Evolutionary conservation across 1,140 invertebrate species (phyloP), one percentile per base, ranked within the genome.

Genomic region (Eubasilissa regina): DNA sequence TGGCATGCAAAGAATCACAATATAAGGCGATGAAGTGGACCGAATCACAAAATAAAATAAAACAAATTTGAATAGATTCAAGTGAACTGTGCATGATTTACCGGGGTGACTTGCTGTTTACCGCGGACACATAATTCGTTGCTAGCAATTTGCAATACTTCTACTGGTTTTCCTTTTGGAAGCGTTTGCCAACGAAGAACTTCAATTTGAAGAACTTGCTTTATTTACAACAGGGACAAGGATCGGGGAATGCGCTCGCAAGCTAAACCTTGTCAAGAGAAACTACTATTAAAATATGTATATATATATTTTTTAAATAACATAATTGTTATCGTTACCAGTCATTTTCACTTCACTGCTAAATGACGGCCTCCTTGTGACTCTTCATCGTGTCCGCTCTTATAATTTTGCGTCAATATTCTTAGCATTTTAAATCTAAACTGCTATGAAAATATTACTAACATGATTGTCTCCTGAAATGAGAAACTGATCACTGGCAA

Each of bases 81-180:
- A 8, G 55, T 58, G 53, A 15, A 58, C 25, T 35, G 55, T 8
- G 44, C 43, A n/a, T 66, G 62, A 66, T 66, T 66, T 66, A 66
- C 43, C 15, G 13, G 12, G n/a, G 62, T 66, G 62, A 66, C 62
- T 66, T 15, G 19, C 35, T 43, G 44, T 66, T 66, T 66, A 17
- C 62, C 13, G 35, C 19, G 53, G n/a, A 15, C n/a, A 9, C 15
- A 7, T 56, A 12, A 17, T 35, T 35, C 25, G 25, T 35, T 6
- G 25, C 25, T 35, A 1, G 25, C 25, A 35, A 35, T 35, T 35
- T 35, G 25, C 25, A 35, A 56, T 12, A 17, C n/a, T 56, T 56
- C 7, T n/a, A 56, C 53, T 56, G 4, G 48, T 51, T 51, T 51
- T 13, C 9, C 48, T 51, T 51, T 51, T 51, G n/a, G 48, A 58